Percentiles rank a stretch among this genome's conserved stretches.
These are phyloP conservation scores for Chrysolina haemoptera DNA, from an alignment of 2,888 invertebrate genomes.

Conservation along the genomic window DNA sequence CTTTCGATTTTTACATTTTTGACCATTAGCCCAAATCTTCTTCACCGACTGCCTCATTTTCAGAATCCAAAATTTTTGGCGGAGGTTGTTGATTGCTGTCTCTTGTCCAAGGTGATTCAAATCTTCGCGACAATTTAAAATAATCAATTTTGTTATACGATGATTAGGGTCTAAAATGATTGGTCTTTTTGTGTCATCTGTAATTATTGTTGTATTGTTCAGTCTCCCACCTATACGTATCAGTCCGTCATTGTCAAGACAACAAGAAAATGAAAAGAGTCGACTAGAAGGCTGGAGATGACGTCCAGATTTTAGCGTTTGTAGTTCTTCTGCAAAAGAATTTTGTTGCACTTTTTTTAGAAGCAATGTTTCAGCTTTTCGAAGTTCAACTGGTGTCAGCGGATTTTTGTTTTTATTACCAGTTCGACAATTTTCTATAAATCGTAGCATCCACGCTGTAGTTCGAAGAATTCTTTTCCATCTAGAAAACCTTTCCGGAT, in stretches of 20 bases:
- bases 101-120: background rate
- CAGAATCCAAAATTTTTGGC: background rate
- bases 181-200: background rate
- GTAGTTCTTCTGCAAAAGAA: background rate
- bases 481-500: background rate
- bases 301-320: background rate
- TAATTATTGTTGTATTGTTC: background rate
- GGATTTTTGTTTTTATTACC: background rate
- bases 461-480: background rate
- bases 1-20: background rate
- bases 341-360: background rate
- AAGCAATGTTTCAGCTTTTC: too few relatives aligned
- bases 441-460: background rate
- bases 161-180: constrained; percentile 8
- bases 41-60: background rate
- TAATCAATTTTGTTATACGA: background rate
- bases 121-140: constrained; percentile 16
- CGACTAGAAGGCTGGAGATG: background rate
- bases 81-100: background rate
- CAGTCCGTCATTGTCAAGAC: background rate
- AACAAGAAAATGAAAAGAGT: background rate
- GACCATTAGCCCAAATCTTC: background rate
- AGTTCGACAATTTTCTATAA: background rate
- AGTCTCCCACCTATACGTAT: background rate
- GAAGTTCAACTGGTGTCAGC: background rate